Base-by-base conservation (phyloP, 2,797 vertebrate species). In the Lagocephalus sceleratus region DNA sequence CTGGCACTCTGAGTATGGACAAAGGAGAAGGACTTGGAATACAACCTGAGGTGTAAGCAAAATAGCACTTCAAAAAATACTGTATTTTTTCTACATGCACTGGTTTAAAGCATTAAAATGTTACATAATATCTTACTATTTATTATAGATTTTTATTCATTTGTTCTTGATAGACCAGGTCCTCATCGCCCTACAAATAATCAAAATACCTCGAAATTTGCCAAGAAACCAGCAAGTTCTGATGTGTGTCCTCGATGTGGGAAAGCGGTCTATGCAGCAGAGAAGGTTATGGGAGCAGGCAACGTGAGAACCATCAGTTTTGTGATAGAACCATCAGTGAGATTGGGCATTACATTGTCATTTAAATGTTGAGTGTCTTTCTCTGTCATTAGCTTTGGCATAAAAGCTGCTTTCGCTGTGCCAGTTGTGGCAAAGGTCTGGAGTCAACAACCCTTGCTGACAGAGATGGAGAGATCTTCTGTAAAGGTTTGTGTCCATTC, bases 371-470 rank as follows among this genome's bases (percentile, higher is more conserved):
- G 1, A 20, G 20, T 20, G 6, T 65, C 46, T 43, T 20, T 42
- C 57, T 10, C n/a, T 51, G 47, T 69, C 26, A 17, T 60, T 82
- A 99, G 97, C 92, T 95, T 51, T 99, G 97, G 97, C 97, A 98
- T 66, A 98, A 96, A 81, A 68, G 83, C 62, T 99, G 97, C 83
- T 99, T 98, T 85, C 94, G 96, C 42, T 98, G 97, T 51, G 94
- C 94, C 57, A 98, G 96, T 64, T 98, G 96, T 52, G 97, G 96
- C 42, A 99, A 99, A 86, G 92, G 97, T 55, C 89, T 99, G 57
- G 96, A 99, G 89, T 99, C 97, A 26, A 99, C 97, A 45, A 99
- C 96, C 16, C 67, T 98, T 60, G 94, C 96, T 0, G 97, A 98
- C 76, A 94, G 95, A 83, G 96, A 98, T 0, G 97, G 96, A 14